Evolutionary conservation across 2,113 vertebrate species (phyloP).

Genomic region (Morone chrysops): DNA sequence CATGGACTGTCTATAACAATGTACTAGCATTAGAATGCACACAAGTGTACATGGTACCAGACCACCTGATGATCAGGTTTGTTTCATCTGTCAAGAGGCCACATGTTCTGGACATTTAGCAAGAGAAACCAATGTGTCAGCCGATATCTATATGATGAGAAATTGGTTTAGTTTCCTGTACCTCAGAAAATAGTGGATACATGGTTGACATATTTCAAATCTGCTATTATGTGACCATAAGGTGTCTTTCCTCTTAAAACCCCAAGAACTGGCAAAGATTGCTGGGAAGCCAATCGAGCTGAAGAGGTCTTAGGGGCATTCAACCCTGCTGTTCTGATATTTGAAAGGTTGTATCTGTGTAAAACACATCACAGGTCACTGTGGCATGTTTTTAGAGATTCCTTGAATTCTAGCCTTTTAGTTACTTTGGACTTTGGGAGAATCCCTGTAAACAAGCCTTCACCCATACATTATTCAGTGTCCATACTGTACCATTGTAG

Average conservation of each 20-base stretch:
- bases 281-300: not conserved
- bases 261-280: not conserved
- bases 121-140: not conserved
- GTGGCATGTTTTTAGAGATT: not conserved
- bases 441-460: not conserved
- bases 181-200: not conserved
- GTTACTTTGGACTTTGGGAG: not conserved
- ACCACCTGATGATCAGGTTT: not conserved
- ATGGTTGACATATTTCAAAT: not conserved
- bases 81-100: not conserved
- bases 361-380: not conserved
- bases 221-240: not conserved
- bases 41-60: not conserved
- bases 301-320: not conserved
- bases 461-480: not conserved
- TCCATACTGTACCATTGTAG: slow-evolving; percentile 86
- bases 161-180: not conserved
- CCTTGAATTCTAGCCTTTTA: not conserved
- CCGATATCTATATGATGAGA: not conserved
- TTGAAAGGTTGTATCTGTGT: not conserved
- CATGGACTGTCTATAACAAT: not conserved
- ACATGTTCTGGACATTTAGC: not conserved
- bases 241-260: not conserved
- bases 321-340: not conserved
- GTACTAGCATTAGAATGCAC: not conserved